Evolutionary conservation across 2,113 vertebrate species (phyloP), one percentile per base, ranked within the genome.

Genomic region (Zingel zingel): DNA sequence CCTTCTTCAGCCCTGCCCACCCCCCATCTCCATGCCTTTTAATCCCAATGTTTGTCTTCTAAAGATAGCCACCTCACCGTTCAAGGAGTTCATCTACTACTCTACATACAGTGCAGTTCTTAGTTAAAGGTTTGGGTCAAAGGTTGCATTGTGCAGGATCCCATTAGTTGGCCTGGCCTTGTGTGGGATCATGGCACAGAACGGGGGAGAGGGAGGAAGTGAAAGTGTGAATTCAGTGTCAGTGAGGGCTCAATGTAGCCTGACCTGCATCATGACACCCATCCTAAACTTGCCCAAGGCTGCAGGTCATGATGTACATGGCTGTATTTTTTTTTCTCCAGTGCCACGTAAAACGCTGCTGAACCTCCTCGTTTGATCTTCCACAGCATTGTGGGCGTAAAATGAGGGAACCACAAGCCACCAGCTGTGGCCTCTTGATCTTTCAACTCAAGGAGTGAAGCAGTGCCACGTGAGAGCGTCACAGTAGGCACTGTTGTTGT

Each of bases 31-130:
- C 23, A 15, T 61, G 83, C 81, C 81, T 82, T 43, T 87, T 95
- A 95, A 95, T 95, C 93, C 93, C 86, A 75, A 85, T 95, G 95
- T 95, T 95, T 95, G 78, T 91, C 88, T 92, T 88, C 85, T 59
- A 86, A 86, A 89, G 88, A 82, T 69, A 80, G 86, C 76, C 81
- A 68, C 84, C 84, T 85, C 79, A 62, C 86, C 0, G 53, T 78
- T 70, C 3, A 2, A 64, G 13, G 68, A 82, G 74, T 81, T 85
- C 72, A 73, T 58, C 70, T 39, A 53, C 30, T n/a, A n/a, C 54
- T 62, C 63, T 33, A 3, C 23, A 33, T 62, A 43, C 39, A 39
- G 9, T 39, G 2, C 39, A 43, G 39, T 43, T 23, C 83, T 74
- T 63, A 78, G 30, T 59, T 50, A 13, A 43, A 80, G 72, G 57